phyloP scores from a whole-genome alignment of 2,113 vertebrate species.

The Epinephelus fuscoguttatus region DNA sequence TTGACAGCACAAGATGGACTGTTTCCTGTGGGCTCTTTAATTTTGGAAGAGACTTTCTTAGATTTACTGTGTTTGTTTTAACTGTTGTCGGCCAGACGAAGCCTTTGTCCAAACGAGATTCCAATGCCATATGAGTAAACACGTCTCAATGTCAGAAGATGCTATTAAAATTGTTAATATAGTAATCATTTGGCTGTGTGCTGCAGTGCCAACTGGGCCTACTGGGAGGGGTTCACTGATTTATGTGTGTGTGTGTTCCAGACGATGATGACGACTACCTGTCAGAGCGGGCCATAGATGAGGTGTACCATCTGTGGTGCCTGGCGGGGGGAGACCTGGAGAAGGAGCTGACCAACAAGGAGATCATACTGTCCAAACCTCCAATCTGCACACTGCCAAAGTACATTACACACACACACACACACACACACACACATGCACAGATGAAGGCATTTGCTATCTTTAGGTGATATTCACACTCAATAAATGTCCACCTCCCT shows the following conservation, averaged over 20 bases:
- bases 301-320: constrained; percentile 98
- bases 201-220: background rate
- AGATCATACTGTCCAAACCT: constrained; percentile 97
- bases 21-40: background rate
- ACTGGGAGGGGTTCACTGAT: background rate
- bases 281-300: constrained; percentile 93
- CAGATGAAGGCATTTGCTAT: background rate
- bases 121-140: background rate
- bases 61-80: background rate
- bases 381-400: constrained; percentile 97
- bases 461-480: background rate
- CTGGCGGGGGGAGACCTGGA: constrained; percentile 98
- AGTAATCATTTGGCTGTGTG: background rate
- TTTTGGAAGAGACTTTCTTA: background rate
- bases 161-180: background rate
- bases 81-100: background rate
- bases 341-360: constrained; percentile 97
- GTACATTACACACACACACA: constrained; percentile 75
- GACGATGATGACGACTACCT: constrained; percentile 90
- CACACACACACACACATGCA: background rate
- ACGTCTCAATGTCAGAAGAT: background rate
- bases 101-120: background rate
- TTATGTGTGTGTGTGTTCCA: constrained; percentile 47
- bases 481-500: background rate
- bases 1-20: background rate